Base-by-base conservation (phyloP, 2,888 invertebrate genomes). In the Melanargia galathea region DNA sequence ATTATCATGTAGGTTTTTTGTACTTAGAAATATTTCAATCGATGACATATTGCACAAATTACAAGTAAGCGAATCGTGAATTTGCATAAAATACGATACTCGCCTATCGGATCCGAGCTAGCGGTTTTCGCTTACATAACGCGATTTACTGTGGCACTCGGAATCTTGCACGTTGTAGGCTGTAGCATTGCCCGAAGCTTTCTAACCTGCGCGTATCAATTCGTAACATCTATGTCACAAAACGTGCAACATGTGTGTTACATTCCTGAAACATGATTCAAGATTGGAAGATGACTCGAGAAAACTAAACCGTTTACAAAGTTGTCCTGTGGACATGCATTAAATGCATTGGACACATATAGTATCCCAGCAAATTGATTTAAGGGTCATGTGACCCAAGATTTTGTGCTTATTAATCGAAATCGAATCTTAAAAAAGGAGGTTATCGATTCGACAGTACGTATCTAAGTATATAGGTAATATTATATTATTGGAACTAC, bases 1-100 rank as follows among this genome's bases (percentile, higher is more conserved):
- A 7, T 26, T 26, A 1, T 8, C 30, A 30, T 8, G n/a, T 13
- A 13, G 4, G 13, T 35, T 35, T 35, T n/a, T n/a, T n/a, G 35
- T n/a, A n/a, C n/a, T n/a, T n/a, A n/a, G 18, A 16, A 18, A 43
- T 18, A 18, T 43, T 43, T 43, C 43, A 16, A 43, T 16, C 43
- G 16, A 43, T 43, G 43, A 43, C 43, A 18, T 43, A 18, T 18
- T 43, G 43, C 43, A 43, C 18, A 43, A 43, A 43, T 8, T 43
- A 8, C 8, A 43, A 43, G 16, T 40, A 43, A n/a, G 7, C n/a
- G 6, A 43, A 43, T 43, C 43, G 8, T 43, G 43, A 43, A 43
- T 43, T 43, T 43, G 43, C 43, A 43, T 43, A 43, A 43, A 43
- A 18, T 43, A 43, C 18, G 7, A 7, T 40, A 43, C 8, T 16